Percentiles rank a stretch among this genome's conserved stretches.
Conservation (phyloP, 2,888 invertebrate genomes). For the Cephus rjabovi region DNA sequence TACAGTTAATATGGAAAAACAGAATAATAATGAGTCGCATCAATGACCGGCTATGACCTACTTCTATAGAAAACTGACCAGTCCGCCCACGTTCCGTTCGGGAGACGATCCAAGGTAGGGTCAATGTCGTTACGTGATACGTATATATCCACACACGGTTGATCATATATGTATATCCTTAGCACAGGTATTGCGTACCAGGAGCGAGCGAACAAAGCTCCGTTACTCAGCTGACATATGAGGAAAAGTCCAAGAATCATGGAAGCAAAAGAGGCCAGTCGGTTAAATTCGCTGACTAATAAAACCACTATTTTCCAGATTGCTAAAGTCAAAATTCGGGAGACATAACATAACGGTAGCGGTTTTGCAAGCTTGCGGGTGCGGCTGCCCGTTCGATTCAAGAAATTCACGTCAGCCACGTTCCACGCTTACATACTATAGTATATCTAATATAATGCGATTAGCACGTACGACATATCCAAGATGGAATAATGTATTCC, state of each 20-base stretch:
- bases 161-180: constrained; percentile 7
- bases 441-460: not conserved
- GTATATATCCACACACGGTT: constrained; percentile 4
- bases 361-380: not conserved
- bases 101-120: constrained; percentile 53
- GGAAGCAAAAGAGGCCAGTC: not conserved
- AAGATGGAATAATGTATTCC: not conserved
- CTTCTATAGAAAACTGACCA: constrained; percentile 56
- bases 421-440: not conserved
- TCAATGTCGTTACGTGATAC: constrained; percentile 55
- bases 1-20: not conserved
- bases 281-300: not conserved
- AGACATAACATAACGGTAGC: not conserved
- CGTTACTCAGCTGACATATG: constrained; percentile 41
- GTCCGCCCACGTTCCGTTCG: constrained; percentile 59
- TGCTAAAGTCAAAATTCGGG: not conserved
- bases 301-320: not conserved
- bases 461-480: not conserved
- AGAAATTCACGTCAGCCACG: not conserved
- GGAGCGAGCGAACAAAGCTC: constrained; percentile 14
- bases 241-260: not conserved
- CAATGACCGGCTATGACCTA: constrained; percentile 58
- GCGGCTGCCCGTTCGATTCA: not conserved
- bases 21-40: not conserved
- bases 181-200: constrained; percentile 34